These are phyloP conservation scores for Spheniscus humboldti DNA, from an alignment of 2,797 vertebrate genomes.

Conservation along the genomic window DNA sequence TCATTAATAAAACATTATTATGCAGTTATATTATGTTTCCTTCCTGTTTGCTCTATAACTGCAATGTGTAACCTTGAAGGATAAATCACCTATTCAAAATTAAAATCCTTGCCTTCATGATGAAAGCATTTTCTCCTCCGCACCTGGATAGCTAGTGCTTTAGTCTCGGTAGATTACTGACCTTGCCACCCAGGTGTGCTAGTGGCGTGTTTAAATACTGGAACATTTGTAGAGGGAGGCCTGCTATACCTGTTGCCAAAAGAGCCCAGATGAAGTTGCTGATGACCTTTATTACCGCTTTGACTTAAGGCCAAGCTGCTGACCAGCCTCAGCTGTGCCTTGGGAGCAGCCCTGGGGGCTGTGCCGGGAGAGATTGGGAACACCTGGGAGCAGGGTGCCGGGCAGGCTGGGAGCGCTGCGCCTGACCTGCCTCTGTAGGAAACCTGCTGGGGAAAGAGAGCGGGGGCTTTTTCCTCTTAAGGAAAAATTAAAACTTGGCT, in stretches of 20 bases:
- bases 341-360: background rate
- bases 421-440: accelerated
- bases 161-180: too few species aligned
- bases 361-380: accelerated
- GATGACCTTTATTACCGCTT: background rate
- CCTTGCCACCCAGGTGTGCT: background rate
- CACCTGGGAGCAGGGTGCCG: background rate
- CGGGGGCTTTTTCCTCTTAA: accelerated
- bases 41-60: background rate
- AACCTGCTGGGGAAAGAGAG: accelerated
- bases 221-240: accelerated
- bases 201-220: accelerated
- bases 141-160: background rate
- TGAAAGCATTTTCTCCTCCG: background rate
- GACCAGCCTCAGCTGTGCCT: background rate
- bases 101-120: background rate
- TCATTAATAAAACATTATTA: background rate
- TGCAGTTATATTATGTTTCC: background rate
- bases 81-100: background rate
- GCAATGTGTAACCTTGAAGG: background rate
- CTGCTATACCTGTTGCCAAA: background rate
- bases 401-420: accelerated
- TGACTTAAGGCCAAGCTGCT: background rate
- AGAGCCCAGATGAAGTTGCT: background rate
- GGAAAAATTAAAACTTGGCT: too few species aligned